phyloP scores from a whole-genome alignment of 2,113 vertebrate species.

The Calidris pygmaea region DNA sequence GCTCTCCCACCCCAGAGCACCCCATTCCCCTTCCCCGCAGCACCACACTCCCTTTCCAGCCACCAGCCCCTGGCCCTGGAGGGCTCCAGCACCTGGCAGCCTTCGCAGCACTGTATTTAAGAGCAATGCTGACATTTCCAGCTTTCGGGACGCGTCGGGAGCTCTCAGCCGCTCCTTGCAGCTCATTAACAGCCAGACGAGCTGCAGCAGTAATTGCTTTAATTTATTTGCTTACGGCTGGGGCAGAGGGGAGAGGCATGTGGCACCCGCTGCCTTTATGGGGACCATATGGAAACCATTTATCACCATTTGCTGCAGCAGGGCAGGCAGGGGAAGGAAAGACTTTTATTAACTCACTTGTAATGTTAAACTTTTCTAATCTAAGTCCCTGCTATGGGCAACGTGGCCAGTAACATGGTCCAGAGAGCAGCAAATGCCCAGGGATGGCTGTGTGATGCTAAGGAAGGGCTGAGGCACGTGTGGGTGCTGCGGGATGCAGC shows the following conservation, averaged over 20 bases:
- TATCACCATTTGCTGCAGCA: constrained; percentile 77
- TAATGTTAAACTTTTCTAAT: constrained; percentile 81
- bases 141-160: constrained; percentile 66
- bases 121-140: constrained; percentile 62
- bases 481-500: background rate
- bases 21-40: too few relatives aligned
- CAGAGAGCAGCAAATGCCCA: background rate
- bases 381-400: constrained; percentile 73
- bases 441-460: rapidly evolving
- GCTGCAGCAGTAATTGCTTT: constrained; percentile 77
- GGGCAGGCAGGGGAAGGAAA: constrained; percentile 16
- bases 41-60: background rate
- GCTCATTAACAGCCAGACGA: constrained; percentile 71
- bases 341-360: constrained; percentile 79
- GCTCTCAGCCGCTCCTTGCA: constrained; percentile 8
- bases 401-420: constrained; percentile 67
- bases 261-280: constrained; percentile 75
- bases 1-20: background rate
- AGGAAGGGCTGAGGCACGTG: too few relatives aligned
- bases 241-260: constrained; percentile 77
- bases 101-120: constrained; percentile 15
- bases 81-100: constrained; percentile 46
- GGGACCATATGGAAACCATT: constrained; percentile 78
- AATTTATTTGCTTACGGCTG: constrained; percentile 79
- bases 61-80: rapidly evolving